Evolutionary conservation across 1,140 invertebrate species (phyloP), one percentile per base, ranked within the genome.

Genomic region (Zeugodacus cucurbitae): DNA sequence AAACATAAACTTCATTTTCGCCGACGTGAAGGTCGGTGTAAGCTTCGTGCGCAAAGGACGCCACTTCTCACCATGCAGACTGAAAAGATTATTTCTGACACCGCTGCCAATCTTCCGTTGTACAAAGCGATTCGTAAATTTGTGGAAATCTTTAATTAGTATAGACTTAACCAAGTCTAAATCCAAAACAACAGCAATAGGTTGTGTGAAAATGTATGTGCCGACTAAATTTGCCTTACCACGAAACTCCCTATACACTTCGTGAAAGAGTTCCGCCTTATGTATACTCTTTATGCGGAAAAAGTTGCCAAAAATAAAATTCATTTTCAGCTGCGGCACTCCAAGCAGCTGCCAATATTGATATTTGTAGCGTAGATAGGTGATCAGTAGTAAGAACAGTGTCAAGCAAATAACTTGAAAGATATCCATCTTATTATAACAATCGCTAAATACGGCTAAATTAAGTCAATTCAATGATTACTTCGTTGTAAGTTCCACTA

Each of bases 101-200:
- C 14, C 6, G n/a, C n/a, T 54, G 14, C 48, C 48, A 54, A 6
- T 54, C 6, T 6, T 90, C 87, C 93, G 48, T 7, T 54, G 94
- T 64, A 94, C 91, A 6, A 94, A 93, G 78, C 94, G 94, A 8
- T 94, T 93, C 88, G 93, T 90, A 87, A 95, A 95, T 90, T 94
- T 90, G 26, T 94, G 90, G 89, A 94, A 95, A 91, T 96, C 94
- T 89, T 94, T 95, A 10, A 95, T 93, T 26, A 95, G 89, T 17
- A 95, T 91, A 14, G 91, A 90, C 88, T 95, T 95, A 3, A 95
- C 94, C 64, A 95, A 89, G 20, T 88, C 88, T 11, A 88, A 44
- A 86, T 88, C 88, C 7, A 86, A n/a, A 4, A 88, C 10, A 17
- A 88, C 37, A 1, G 41, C 26, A 0, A 64, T 37, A 1, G 88